Evolutionary conservation across 2,113 vertebrate genomes (phyloP), one percentile per base, ranked within the genome.

Genomic region (Neolamprologus tretocephalus): DNA sequence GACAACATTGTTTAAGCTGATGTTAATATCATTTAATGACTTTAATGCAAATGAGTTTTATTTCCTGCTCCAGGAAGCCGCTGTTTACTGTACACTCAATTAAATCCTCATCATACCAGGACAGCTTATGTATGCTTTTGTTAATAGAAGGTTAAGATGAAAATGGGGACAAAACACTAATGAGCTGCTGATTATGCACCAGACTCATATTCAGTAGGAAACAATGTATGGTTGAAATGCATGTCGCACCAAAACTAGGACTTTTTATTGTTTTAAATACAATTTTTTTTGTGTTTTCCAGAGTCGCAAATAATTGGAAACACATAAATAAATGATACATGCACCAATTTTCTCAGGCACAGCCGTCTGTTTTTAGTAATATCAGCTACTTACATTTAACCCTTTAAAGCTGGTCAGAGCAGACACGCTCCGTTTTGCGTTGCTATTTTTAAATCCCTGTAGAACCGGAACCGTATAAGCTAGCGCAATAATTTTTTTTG

Each of bases 131-230:
- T 47, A 26, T 49, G 63, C 55, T 57, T 66, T 26, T n/a, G 16
- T 55, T 71, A 80, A 84, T 12, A 33, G n/a, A 78, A 23, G 53
- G 51, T 37, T 82, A 19, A 68, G 23, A 51, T 54, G 33, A 26
- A 89, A 90, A 80, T 8, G 45, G 83, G 73, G 71, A 82, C 81
- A 87, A 71, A 92, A 73, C 16, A 26, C 49, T 86, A 84, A 93
- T 26, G 73, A 91, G 80, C 66, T 42, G 31, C 83, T 87, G 57
- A 87, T 90, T 86, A 79, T 54, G 55, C 88, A 80, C 19, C 35
- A 53, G 19, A 81, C 28, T 42, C 54, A 3, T 11, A 54, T 31
- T 47, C 6, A 63, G 51, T 7, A 37, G 51, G 16, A 37, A 78
- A 53, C 51, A 86, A 78, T 9, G 12, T 49, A 21, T 13, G 17